Evolutionary conservation across 2,797 vertebrate genomes (phyloP), one percentile per base, ranked within the genome.

Genomic region (Arrhamphus sclerolepis): DNA sequence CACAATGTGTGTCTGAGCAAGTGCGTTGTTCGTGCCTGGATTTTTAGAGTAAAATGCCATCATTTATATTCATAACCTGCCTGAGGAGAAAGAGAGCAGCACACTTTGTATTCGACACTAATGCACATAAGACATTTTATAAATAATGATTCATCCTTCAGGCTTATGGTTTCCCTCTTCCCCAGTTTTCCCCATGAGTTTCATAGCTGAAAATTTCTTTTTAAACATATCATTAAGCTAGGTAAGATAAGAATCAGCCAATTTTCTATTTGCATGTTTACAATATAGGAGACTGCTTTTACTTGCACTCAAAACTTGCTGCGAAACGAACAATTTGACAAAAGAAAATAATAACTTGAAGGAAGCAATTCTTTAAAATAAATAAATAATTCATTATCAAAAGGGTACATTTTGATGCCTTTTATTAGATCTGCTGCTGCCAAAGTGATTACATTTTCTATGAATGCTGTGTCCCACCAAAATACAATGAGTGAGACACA

Each of bases 121-220:
- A 87, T 83, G 81, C 81, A 83, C 75, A 83, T 61, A 80, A 81
- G 78, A 84, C 83, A 56, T 80, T 85, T 84, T 73, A 85, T 83
- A 86, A 87, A 84, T 84, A 84, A 77, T 81, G 75, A 81, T 70
- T 81, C 72, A 57, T 78, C 77, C 81, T 80, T 67, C 68, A 70
- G 78, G 80, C 78, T 75, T 58, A 49, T 52, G 11, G 19, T 61
- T 47, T 66, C 41, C 50, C 65, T 17, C 24, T 56, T 18, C 18
- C 46, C 56, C 17, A 42, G 28, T 51, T 72, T 62, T 1, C 48
- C 22, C 52, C 20, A 1, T 6, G 28, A 61, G 49, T 63, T 68
- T 48, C 10, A 39, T 19, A 40, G 53, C 39, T 26, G 50, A 52
- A n/a, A 9, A 8, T 18, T 20, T n/a, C 40, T 7, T 29, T 68